Evolutionary conservation across 2,113 vertebrate species (phyloP).

Genomic region (human (Homo sapiens)): GRCh38 chr2:41769501-41770000

Average conservation of each 20-base stretch:
- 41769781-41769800: background rate
- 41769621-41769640: constrained; percentile 13
- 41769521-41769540: background rate
- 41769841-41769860: background rate
- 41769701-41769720: background rate
- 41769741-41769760: background rate
- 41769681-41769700: background rate
- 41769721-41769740: background rate
- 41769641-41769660: constrained; percentile 13
- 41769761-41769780: background rate
- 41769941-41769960: background rate
- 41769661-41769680: background rate
- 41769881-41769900: background rate
- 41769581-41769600: constrained; percentile 55
- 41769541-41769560: constrained; percentile 38
- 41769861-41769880: background rate
- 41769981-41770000: background rate
- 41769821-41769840: background rate
- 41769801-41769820: background rate
- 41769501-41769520: constrained; percentile 52
- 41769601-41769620: constrained; percentile 22
- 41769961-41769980: background rate
- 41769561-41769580: constrained; percentile 40
- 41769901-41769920: background rate
- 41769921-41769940: background rate